Percentiles rank a stretch among this genome's conserved stretches.
Evolutionary conservation across 2,113 vertebrate species (phyloP).

Genomic region (Uria aalge): DNA sequence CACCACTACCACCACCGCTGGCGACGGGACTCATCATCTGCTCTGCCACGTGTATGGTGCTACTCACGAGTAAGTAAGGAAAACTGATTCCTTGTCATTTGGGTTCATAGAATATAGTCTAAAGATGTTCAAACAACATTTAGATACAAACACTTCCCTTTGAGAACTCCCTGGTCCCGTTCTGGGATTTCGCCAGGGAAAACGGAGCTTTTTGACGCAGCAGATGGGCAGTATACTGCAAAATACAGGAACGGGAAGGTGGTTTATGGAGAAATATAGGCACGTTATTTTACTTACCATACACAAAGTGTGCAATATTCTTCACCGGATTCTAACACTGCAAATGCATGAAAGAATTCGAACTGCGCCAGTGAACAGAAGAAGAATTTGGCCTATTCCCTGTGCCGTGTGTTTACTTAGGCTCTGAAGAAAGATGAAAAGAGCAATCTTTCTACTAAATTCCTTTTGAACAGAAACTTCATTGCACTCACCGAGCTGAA

Average conservation of each 20-base stretch:
- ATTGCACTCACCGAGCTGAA: not conserved
- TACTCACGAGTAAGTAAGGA: not conserved
- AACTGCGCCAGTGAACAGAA: not conserved
- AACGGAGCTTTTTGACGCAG: not conserved
- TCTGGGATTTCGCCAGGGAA: not conserved
- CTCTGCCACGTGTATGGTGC: not conserved
- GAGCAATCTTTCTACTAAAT: not conserved
- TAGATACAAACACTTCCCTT: not conserved
- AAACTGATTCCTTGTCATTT: not conserved
- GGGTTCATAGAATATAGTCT: not conserved
- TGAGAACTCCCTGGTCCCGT: not conserved
- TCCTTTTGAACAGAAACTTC: not conserved
- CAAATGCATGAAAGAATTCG: not conserved
- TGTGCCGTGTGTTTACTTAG: not conserved
- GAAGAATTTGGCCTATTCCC: not conserved
- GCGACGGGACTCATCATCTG: not conserved
- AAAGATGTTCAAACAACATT: not conserved
- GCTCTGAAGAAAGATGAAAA: conserved; percentile 8
- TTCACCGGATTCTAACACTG: not conserved
- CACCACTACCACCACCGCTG: not conserved
- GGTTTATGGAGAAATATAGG: not conserved
- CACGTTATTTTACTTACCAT: not conserved
- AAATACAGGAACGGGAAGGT: not conserved
- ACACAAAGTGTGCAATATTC: not conserved
- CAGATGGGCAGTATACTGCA: not conserved